Evolutionary conservation across 2,888 invertebrate species (phyloP).

Genomic region (Sipha maydis): DNA sequence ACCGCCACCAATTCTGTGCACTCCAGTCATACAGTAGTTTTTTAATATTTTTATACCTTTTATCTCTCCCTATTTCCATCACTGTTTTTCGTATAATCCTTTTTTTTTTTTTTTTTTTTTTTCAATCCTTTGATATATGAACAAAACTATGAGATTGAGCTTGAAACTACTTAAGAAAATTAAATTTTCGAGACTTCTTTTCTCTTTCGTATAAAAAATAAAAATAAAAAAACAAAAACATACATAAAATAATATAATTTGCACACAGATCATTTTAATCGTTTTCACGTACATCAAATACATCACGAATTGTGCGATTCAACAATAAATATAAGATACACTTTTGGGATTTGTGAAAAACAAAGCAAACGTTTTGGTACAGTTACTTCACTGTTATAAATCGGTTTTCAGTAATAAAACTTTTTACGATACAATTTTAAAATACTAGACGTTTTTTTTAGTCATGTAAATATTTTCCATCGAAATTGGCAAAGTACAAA

Average conservation of each 20-base stretch:
- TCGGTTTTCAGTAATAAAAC: too few species aligned
- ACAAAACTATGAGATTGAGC: conserved; percentile 2
- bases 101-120: background rate
- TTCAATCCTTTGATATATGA: background rate
- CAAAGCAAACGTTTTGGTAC: too few species aligned
- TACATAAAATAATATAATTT: conserved; percentile 8
- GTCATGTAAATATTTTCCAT: background rate
- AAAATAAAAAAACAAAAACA: background rate
- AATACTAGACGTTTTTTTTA: background rate
- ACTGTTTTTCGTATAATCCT: background rate
- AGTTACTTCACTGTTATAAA: background rate
- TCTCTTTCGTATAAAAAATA: background rate
- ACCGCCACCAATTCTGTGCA: background rate
- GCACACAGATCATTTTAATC: background rate
- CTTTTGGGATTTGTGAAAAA: background rate
- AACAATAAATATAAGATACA: background rate
- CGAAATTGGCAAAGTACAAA: background rate
- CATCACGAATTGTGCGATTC: background rate
- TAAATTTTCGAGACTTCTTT: background rate
- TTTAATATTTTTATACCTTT: conserved; percentile 49
- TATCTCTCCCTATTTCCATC: background rate
- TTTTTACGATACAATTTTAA: background rate
- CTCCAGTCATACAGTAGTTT: background rate
- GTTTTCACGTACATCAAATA: background rate
- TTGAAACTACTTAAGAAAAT: conserved; percentile 33